A percentile compares a stretch with the other conserved stretches of the same genome.
Conservation (phyloP, 2,113 vertebrate species). For the Pterocles burchelli region DNA sequence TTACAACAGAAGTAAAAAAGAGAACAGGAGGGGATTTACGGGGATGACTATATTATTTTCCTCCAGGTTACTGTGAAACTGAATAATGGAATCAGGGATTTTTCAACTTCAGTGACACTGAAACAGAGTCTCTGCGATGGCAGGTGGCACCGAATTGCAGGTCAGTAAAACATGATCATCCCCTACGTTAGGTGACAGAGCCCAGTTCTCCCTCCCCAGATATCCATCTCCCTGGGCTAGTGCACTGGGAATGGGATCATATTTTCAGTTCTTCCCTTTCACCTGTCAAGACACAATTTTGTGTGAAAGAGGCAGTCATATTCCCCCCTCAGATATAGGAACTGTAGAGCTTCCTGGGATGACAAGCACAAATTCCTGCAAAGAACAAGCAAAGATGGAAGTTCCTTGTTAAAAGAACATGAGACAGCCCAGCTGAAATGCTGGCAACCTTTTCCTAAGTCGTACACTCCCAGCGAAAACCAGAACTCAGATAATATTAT, state of each 20-base stretch:
- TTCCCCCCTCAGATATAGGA: neutral
- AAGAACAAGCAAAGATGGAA: neutral
- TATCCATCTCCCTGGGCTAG: neutral
- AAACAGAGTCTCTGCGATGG: conserved; percentile 86
- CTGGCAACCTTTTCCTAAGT: neutral
- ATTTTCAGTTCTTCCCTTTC: neutral
- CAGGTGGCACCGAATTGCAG: conserved; percentile 90
- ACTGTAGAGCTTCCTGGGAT: neutral
- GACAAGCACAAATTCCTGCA: neutral
- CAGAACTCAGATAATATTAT: neutral
- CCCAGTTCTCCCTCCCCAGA: neutral
- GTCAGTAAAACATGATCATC: conserved; percentile 64
- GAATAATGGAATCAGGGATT: conserved; percentile 84
- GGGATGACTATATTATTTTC: neutral
- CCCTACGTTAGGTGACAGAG: neutral
- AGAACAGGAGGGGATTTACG: neutral
- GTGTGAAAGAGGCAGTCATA: neutral
- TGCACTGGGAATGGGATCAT: neutral
- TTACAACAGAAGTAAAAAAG: neutral
- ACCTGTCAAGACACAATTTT: neutral
- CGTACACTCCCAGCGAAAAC: neutral
- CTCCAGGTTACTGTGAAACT: conserved; percentile 86
- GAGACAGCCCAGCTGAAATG: neutral
- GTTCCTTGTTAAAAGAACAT: neutral
- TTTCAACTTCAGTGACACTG: conserved; percentile 85